Percentiles rank a stretch among this genome's conserved stretches.
Conservation (phyloP, 2,797 vertebrate species). For the Hoplostethus mediterraneus region DNA sequence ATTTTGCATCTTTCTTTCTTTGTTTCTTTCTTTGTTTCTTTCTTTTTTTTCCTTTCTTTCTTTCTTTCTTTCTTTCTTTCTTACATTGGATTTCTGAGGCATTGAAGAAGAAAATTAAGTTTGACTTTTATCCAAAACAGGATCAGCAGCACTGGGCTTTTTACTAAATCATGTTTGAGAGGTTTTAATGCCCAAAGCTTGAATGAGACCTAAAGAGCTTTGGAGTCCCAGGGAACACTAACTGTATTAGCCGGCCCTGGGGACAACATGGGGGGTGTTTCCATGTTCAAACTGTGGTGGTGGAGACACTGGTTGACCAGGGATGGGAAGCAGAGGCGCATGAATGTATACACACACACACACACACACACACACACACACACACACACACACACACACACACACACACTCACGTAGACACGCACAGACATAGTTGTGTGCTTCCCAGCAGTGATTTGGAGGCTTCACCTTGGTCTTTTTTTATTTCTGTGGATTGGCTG, state of each 20-base stretch:
- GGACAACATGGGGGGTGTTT: conserved; percentile 57
- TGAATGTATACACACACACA: conserved; percentile 11
- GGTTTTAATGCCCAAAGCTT: conserved; percentile 84
- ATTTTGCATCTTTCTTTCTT: conserved; percentile 1
- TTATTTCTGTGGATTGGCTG: conserved; percentile 69
- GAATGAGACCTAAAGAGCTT: conserved; percentile 81
- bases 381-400: conserved; percentile 23
- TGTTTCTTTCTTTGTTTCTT: conserved; percentile 12
- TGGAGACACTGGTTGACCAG: conserved; percentile 20
- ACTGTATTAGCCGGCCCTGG: conserved; percentile 82
- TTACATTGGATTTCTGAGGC: conserved; percentile 75
- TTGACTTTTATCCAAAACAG: conserved; percentile 86
- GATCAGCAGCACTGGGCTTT: conserved; percentile 81
- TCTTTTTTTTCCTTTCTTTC: conserved; percentile 12
- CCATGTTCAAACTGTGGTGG: conserved; percentile 68
- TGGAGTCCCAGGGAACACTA: conserved; percentile 78
- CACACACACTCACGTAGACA: background rate
- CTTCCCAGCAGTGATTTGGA: conserved; percentile 65
- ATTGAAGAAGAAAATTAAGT: conserved; percentile 83
- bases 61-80: conserved; percentile 41
- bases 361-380: background rate
- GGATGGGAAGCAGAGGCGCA: background rate
- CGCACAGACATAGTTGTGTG: conserved; percentile 29
- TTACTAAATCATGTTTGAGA: conserved; percentile 86
- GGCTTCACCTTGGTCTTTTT: conserved; percentile 78